Evolutionary conservation across 2,797 vertebrate genomes (phyloP).

Genomic region (Myiothlypis chrysogaster): DNA sequence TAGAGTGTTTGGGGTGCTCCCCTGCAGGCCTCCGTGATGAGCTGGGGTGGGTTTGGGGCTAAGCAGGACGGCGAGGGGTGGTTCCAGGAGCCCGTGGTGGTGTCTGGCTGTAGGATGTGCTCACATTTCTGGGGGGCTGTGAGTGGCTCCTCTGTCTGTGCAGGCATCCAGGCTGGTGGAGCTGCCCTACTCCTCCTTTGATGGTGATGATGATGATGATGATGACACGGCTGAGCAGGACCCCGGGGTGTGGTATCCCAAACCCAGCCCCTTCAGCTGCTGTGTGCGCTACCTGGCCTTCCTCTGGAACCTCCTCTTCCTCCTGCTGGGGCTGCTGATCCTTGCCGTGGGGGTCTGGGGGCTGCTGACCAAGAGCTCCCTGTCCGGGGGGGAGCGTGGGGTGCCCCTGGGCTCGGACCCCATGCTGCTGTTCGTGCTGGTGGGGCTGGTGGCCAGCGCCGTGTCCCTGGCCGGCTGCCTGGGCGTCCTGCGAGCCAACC

Average conservation of each 20-base stretch:
- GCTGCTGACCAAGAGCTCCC: constrained; percentile 82
- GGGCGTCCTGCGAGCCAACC: constrained; percentile 83
- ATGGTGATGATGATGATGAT: fast-evolving
- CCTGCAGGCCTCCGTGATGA: neutral
- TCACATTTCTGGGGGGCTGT: neutral
- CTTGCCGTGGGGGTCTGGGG: constrained; percentile 87
- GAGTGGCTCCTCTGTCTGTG: fast-evolving
- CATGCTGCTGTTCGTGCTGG: constrained; percentile 80
- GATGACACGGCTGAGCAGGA: neutral
- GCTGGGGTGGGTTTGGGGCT: neutral
- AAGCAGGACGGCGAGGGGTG: fast-evolving
- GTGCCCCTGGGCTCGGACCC: constrained; percentile 79
- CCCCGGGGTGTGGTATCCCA: neutral
- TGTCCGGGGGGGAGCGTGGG: constrained; percentile 68
- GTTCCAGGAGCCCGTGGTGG: neutral
- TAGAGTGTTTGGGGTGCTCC: neutral
- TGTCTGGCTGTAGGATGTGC: fast-evolving
- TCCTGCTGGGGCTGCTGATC: constrained; percentile 77
- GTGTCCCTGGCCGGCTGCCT: constrained; percentile 85
- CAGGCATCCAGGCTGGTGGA: neutral
- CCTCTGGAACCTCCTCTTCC: constrained; percentile 83
- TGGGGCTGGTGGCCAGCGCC: constrained; percentile 72
- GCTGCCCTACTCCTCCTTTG: neutral
- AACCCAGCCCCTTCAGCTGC: constrained; percentile 37
- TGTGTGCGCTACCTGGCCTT: constrained; percentile 82